These are phyloP conservation scores for Scartelaos histophorus DNA, from an alignment of 2,113 vertebrate species.

Conservation along the genomic window DNA sequence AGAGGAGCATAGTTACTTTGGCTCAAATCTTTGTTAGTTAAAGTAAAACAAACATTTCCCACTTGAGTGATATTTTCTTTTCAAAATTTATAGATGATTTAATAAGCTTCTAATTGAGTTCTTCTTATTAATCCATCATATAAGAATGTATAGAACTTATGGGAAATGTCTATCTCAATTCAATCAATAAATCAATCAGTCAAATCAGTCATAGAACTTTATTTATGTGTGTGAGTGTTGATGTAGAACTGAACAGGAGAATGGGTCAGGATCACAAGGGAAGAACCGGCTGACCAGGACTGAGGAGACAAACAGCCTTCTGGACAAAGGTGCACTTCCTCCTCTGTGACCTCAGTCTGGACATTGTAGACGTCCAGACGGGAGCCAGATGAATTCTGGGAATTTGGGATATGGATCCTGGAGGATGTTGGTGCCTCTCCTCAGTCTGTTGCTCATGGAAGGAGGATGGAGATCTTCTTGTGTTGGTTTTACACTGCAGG, in stretches of 20 bases:
- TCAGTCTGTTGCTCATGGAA: too few relatives aligned
- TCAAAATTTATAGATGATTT: conserved; percentile 10
- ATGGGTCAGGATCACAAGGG: background rate
- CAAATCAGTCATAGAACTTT: too few relatives aligned
- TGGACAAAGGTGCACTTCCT: background rate
- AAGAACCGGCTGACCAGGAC: background rate
- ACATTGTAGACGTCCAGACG: background rate
- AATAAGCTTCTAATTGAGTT: background rate
- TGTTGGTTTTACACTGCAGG: background rate
- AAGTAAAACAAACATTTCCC: background rate
- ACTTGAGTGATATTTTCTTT: background rate
- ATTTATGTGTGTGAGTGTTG: too few relatives aligned
- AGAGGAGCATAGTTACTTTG: conserved; percentile 48
- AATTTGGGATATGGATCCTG: too few relatives aligned
- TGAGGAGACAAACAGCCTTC: background rate
- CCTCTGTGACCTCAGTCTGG: background rate
- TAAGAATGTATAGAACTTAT: background rate
- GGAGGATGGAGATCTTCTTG: background rate
- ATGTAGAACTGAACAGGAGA: too few relatives aligned
- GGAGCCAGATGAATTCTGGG: background rate
- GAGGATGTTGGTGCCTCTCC: too few relatives aligned
- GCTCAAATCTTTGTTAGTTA: conserved; percentile 23
- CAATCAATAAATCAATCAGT: too few relatives aligned
- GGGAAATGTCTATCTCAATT: background rate
- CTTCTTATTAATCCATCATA: background rate